Evolutionary conservation across 2,113 vertebrate species (phyloP).

Genomic region (Arvicanthis niloticus): DNA sequence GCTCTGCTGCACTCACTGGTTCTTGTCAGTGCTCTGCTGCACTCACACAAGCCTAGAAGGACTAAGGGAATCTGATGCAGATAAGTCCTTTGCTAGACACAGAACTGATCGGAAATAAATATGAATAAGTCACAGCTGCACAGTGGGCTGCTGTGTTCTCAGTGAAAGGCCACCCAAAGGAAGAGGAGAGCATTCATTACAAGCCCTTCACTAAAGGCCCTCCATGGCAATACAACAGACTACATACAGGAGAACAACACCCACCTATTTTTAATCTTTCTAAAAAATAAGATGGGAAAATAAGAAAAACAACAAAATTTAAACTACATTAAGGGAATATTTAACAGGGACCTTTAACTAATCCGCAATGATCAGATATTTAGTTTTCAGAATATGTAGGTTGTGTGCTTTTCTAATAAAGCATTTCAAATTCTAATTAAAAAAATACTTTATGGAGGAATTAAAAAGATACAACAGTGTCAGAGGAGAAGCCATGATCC

Average conservation of each 20-base stretch:
- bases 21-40: slow-evolving; percentile 42
- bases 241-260: background rate
- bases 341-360: slow-evolving; percentile 75
- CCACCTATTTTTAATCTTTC: background rate
- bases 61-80: background rate
- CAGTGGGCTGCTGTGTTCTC: slow-evolving; percentile 12
- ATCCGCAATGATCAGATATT: slow-evolving; percentile 78
- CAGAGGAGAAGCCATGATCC: slow-evolving; percentile 81
- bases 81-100: slow-evolving; percentile 37
- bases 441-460: slow-evolving; percentile 82
- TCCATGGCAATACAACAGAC: background rate
- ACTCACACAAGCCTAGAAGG: background rate
- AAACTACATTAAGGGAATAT: slow-evolving; percentile 70
- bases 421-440: slow-evolving; percentile 82
- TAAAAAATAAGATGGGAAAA: slow-evolving; percentile 46
- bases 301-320: slow-evolving; percentile 1
- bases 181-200: slow-evolving; percentile 20
- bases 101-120: slow-evolving; percentile 48
- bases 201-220: background rate
- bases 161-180: slow-evolving; percentile 47
- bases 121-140: slow-evolving; percentile 44
- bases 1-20: slow-evolving; percentile 35
- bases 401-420: slow-evolving; percentile 75
- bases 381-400: slow-evolving; percentile 79
- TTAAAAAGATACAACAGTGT: slow-evolving; percentile 82